phyloP scores from a whole-genome alignment of 2,888 invertebrate genomes.

The Leptinotarsa juncta region DNA sequence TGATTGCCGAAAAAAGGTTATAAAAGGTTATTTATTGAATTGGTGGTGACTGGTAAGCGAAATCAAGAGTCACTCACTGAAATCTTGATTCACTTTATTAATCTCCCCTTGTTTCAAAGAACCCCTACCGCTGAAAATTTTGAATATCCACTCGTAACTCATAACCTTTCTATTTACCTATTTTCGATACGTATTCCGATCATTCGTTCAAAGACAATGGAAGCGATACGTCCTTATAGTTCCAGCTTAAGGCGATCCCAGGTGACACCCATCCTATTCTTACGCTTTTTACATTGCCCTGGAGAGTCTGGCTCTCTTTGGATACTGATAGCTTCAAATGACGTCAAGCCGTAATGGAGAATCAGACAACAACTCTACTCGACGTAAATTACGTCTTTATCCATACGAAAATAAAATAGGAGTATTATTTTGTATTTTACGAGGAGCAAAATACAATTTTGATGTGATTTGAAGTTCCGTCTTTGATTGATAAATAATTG shows the following conservation, averaged over 20 bases:
- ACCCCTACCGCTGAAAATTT: no score
- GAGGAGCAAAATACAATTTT: no score
- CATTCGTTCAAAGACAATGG: slow-evolving; percentile 32
- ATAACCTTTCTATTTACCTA: neutral
- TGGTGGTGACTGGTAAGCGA: no score
- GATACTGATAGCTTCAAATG: slow-evolving; percentile 25
- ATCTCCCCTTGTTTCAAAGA: no score
- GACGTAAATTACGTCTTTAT: slow-evolving; percentile 6
- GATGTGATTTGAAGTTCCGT: no score
- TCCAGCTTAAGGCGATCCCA: slow-evolving; percentile 35
- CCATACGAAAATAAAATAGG: neutral
- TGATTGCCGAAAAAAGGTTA: neutral
- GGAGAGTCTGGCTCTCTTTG: slow-evolving; percentile 30
- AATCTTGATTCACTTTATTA: no score
- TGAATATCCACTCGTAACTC: no score
- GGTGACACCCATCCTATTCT: slow-evolving; percentile 35
- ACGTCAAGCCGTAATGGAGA: slow-evolving; percentile 30
- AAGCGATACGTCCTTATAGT: slow-evolving; percentile 33
- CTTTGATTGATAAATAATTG: no score
- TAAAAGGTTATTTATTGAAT: neutral
- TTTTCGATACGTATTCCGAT: slow-evolving; percentile 12
- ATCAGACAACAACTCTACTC: slow-evolving; percentile 23
- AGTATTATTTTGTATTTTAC: neutral
- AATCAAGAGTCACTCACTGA: no score
- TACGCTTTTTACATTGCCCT: slow-evolving; percentile 30